Base-by-base conservation (phyloP, 2,113 vertebrate species). In the Columbina picui region DNA sequence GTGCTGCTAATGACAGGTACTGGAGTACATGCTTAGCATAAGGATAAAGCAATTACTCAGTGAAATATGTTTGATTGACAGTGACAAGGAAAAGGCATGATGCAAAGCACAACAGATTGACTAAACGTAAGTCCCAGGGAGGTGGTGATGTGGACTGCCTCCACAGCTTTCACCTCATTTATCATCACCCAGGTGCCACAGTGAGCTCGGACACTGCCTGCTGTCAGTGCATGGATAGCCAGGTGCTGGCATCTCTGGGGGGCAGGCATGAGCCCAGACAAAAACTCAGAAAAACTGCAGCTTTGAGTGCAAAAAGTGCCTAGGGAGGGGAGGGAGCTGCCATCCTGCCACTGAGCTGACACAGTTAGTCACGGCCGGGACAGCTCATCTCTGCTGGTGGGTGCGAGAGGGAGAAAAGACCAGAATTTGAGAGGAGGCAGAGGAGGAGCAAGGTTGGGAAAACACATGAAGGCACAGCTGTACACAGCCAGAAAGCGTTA, bases 171-270 rank as follows among this genome's bases (percentile, higher is more conserved):
- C 2, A 1, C 26, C 15, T 77, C 8, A 20, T 73, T 32, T 65
- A 60, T 29, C 13, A 73, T 60, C 43, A 49, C 11, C 8, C 0
- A 0, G 27, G 18, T 52, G 49, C 25, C 2, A 1, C 41, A 80
- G n/a, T 3, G 14, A 25, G 53, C 70, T 68, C 0, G 0, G 20
- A 9, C 0, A 1, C 38, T 2, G 7, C 47, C 45, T 47, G n/a
- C 34, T 2, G 1, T 5, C 1, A 1, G 8, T 15, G 21, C 41
- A 6, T 7, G 12, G 23, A 7, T 49, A 30, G n/a, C 19, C 12
- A 18, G 12, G 2, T 73, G 25, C 23, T 4, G 3, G 26, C 6
- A 1, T 19, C 21, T 39, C 49, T 3, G 5, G 9, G 14, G 23
- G 61, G 6, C 12, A 12, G 5, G 2, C 16, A 21, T 0, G 0